Percentiles rank a stretch among this genome's conserved stretches.
phyloP scores from a whole-genome alignment of 2,113 vertebrate species.

The Myrmecophaga tridactyla region DNA sequence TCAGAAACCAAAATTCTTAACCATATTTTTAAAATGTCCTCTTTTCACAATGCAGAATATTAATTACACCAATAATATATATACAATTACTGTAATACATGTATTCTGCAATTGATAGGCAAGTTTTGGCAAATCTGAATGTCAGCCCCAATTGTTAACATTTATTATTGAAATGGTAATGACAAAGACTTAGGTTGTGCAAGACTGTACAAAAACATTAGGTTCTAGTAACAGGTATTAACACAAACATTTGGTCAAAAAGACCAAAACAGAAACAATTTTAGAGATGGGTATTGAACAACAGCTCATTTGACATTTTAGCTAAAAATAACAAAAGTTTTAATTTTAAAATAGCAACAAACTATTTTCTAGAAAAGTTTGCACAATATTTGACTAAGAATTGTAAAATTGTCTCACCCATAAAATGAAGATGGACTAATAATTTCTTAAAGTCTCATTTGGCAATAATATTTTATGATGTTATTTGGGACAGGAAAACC shows the following conservation, averaged over 20 bases:
- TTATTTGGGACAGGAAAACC: conserved; percentile 30
- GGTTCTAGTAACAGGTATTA: conserved; percentile 66
- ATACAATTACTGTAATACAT: conserved; percentile 27
- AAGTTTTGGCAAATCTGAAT: conserved; percentile 62
- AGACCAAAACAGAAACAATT: conserved; percentile 24
- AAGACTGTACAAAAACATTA: conserved; percentile 51
- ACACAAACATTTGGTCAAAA: conserved; percentile 57
- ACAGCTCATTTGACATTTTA: neutral
- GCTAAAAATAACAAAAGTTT: conserved; percentile 12
- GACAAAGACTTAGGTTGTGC: conserved; percentile 65
- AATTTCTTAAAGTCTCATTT: neutral
- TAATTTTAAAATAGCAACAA: conserved; percentile 7
- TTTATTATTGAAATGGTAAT: conserved; percentile 58
- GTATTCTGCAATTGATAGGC: neutral
- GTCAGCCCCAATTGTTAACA: conserved; percentile 54
- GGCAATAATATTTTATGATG: neutral
- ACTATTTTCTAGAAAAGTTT: conserved; percentile 32
- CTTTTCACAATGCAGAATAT: conserved; percentile 35
- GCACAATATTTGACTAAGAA: neutral
- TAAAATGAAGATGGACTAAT: conserved; percentile 28
- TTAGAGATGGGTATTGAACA: neutral
- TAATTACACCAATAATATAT: conserved; percentile 35
- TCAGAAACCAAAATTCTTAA: conserved; percentile 68
- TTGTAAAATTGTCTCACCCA: conserved; percentile 12
- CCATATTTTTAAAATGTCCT: conserved; percentile 37